Percentiles rank a stretch among this genome's conserved stretches.
phyloP scores from a whole-genome alignment of 2,888 invertebrate genomes.

The Argyresthia albistria region DNA sequence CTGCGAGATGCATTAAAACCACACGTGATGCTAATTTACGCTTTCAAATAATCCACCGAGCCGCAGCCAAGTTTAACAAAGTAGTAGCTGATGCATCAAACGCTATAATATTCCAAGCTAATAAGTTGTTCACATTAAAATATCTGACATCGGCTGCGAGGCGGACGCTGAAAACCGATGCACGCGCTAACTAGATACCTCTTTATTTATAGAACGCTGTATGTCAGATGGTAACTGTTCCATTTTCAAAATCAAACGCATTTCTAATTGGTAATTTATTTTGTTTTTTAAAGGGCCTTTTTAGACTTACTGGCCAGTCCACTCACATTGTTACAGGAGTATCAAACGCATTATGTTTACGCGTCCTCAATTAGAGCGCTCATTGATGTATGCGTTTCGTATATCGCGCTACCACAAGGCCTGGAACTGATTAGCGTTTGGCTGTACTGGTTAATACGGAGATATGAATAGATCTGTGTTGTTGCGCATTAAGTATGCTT shows the following conservation, averaged over 20 bases:
- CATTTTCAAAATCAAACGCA: conserved; percentile 59
- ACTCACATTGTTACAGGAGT: conserved; percentile 58
- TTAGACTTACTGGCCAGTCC: conserved; percentile 17
- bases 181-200: conserved; percentile 31
- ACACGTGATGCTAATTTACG: conserved; percentile 70
- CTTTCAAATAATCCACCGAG: conserved; percentile 43
- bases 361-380: conserved; percentile 61
- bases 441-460: conserved; percentile 53
- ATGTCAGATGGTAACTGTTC: conserved; percentile 63
- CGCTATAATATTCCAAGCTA: conserved; percentile 55
- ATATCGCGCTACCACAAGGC: conserved; percentile 43
- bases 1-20: conserved; percentile 64
- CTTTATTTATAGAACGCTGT: conserved; percentile 65
- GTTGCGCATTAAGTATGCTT: conserved; percentile 69
- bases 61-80: conserved; percentile 54
- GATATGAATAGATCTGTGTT: conserved; percentile 57
- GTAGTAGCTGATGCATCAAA: conserved; percentile 64
- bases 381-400: conserved; percentile 54
- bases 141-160: conserved; percentile 40
- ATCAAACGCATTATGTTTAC: conserved; percentile 62
- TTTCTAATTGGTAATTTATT: conserved; percentile 69
- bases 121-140: conserved; percentile 56
- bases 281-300: conserved; percentile 43
- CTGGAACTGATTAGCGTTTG: conserved; percentile 59
- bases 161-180: conserved; percentile 34